Evolutionary conservation across 1,140 invertebrate genomes (phyloP).

Genomic region (Akabosia matsudoensis): DNA sequence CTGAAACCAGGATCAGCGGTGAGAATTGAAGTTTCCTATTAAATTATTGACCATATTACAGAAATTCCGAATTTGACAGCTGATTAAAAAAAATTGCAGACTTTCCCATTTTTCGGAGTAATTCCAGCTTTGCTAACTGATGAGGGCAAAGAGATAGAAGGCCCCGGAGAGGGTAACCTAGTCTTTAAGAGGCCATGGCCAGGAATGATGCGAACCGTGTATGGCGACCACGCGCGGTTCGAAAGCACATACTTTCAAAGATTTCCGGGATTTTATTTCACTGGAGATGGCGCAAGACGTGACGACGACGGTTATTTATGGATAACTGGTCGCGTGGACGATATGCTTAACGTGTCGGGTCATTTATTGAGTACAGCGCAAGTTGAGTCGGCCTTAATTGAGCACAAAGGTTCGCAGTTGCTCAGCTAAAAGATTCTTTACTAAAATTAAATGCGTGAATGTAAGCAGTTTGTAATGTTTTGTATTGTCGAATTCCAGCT

Average conservation of each 20-base stretch:
- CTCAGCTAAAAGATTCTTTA: too few species aligned
- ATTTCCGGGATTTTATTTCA: slow-evolving; percentile 94
- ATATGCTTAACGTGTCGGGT: slow-evolving; percentile 97
- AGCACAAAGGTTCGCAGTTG: slow-evolving; percentile 44
- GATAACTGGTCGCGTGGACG: slow-evolving; percentile 95
- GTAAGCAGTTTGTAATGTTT: background rate
- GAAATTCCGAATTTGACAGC: background rate
- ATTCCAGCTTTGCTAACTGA: slow-evolving; percentile 83
- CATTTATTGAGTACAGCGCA: slow-evolving; percentile 96
- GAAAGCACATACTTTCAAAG: slow-evolving; percentile 92
- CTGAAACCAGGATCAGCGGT: slow-evolving; percentile 97
- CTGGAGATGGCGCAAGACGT: slow-evolving; percentile 91
- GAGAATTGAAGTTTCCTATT: slow-evolving; percentile 53
- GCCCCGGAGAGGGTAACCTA: slow-evolving; percentile 87
- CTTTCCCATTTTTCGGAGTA: slow-evolving; percentile 96
- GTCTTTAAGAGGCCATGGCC: slow-evolving; percentile 94
- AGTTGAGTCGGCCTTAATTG: slow-evolving; percentile 48
- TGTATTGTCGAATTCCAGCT: slow-evolving; percentile 48
- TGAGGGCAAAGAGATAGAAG: slow-evolving; percentile 78
- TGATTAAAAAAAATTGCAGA: slow-evolving; percentile 56
- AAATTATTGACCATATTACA: background rate
- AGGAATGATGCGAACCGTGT: slow-evolving; percentile 92
- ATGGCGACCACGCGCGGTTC: slow-evolving; percentile 86
- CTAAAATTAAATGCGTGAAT: too few species aligned
- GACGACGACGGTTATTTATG: slow-evolving; percentile 94